These are phyloP conservation scores for Dendrolimus kikuchii DNA, from an alignment of 1,140 invertebrate species.

Conservation along the genomic window DNA sequence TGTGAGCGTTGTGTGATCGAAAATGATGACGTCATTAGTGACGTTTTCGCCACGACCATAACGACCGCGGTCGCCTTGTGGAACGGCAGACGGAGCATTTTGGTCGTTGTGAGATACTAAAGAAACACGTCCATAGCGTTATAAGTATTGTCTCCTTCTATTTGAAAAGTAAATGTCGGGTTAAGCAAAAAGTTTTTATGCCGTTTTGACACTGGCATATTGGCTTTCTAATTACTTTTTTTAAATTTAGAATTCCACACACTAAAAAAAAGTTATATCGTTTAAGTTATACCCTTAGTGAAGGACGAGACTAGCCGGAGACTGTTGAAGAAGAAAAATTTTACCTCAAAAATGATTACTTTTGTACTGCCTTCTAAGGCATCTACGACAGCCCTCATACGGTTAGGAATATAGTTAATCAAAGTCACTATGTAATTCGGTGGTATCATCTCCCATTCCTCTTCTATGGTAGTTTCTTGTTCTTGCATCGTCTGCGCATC, in stretches of 20 bases:
- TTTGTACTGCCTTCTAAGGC: no score
- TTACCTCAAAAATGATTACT: not conserved
- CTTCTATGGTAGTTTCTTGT: constrained; percentile 5
- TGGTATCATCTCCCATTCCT: no score
- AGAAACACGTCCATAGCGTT: no score
- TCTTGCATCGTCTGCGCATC: constrained; percentile 6
- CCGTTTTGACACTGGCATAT: constrained; percentile 3
- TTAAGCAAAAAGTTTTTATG: constrained; percentile 3
- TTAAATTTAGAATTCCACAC: constrained; percentile 13
- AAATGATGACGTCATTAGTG: no score
- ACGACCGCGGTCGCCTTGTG: no score
- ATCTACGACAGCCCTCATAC: constrained; percentile 8
- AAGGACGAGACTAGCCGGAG: not conserved
- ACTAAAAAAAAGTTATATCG: constrained; percentile 7
- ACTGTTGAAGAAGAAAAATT: constrained; percentile 12
- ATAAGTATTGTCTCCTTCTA: not conserved
- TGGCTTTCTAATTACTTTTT: constrained; percentile 12
- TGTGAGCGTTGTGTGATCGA: no score
- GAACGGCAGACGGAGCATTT: no score
- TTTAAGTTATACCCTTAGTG: constrained; percentile 4
- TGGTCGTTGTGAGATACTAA: no score
- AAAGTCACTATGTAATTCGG: no score
- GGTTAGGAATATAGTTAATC: not conserved
- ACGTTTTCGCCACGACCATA: no score
- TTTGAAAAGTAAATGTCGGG: not conserved